Conservation (phyloP, 2,888 invertebrate genomes). For the Leptinotarsa tumamoca region DNA sequence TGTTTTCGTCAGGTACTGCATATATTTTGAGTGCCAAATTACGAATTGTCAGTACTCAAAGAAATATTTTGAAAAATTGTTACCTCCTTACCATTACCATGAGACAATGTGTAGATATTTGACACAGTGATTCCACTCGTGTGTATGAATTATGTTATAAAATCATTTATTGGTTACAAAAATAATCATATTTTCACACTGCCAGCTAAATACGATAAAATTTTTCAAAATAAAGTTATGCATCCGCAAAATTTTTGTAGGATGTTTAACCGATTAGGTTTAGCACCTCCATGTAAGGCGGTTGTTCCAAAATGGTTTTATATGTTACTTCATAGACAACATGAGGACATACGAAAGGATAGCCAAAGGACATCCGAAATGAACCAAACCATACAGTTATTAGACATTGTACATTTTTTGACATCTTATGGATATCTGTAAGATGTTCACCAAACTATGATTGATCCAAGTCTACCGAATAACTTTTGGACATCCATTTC, state of each 20-base stretch:
- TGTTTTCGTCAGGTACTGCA: not conserved
- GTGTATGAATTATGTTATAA: not conserved
- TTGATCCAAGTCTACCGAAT: no score
- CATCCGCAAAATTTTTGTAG: not conserved
- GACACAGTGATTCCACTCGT: not conserved
- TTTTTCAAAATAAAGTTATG: conserved; percentile 21
- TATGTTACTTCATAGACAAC: no score
- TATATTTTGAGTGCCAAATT: not conserved
- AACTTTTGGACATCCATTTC: no score
- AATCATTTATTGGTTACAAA: not conserved
- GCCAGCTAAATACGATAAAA: conserved; percentile 32
- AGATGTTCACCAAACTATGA: no score
- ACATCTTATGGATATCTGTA: no score
- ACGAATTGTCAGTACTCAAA: not conserved
- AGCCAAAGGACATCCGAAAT: no score
- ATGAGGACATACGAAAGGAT: no score
- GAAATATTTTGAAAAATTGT: conserved; percentile 24
- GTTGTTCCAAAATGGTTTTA: not conserved
- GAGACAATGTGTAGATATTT: not conserved
- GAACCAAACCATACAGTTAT: no score
- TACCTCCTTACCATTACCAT: conserved; percentile 4
- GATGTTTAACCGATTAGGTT: not conserved
- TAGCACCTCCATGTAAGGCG: not conserved
- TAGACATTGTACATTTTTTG: no score
- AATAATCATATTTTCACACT: conserved; percentile 35